Evolutionary conservation across 2,888 invertebrate genomes (phyloP).

Genomic region (Drosophila paranaensis): DNA sequence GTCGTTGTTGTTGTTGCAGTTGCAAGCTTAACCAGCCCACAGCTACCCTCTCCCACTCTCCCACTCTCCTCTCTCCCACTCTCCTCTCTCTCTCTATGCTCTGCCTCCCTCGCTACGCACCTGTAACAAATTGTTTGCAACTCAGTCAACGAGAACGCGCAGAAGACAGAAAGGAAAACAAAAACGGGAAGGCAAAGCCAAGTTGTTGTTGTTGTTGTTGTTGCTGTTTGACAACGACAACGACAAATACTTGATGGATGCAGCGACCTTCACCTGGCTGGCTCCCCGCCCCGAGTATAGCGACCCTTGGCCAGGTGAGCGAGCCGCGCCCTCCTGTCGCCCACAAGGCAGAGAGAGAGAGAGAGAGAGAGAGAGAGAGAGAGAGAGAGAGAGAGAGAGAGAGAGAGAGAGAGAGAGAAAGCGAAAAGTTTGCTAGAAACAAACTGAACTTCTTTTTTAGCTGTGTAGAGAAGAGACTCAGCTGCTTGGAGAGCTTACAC

Average conservation of each 20-base stretch:
- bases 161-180: slow-evolving; percentile 27
- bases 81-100: not conserved
- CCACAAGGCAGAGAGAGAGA: not conserved
- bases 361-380: not conserved
- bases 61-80: not conserved
- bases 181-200: slow-evolving; percentile 9
- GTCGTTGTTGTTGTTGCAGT: slow-evolving; percentile 20
- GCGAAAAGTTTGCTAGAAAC: too few relatives aligned
- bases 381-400: not conserved
- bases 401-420: too few relatives aligned
- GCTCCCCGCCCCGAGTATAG: slow-evolving; percentile 11
- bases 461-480: too few relatives aligned
- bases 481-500: too few relatives aligned
- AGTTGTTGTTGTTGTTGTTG: slow-evolving; percentile 21
- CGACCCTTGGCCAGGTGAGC: slow-evolving; percentile 4
- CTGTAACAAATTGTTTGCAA: slow-evolving; percentile 31
- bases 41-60: not conserved
- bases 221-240: slow-evolving; percentile 30
- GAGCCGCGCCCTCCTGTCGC: not conserved
- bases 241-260: slow-evolving; percentile 55
- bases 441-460: too few relatives aligned
- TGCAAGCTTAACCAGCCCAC: slow-evolving; percentile 26
- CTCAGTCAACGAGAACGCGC: slow-evolving; percentile 39
- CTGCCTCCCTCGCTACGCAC: not conserved
- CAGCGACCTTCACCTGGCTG: slow-evolving; percentile 57